Base-by-base conservation (phyloP, 1,140 invertebrate genomes). In the Ips typographus region DNA sequence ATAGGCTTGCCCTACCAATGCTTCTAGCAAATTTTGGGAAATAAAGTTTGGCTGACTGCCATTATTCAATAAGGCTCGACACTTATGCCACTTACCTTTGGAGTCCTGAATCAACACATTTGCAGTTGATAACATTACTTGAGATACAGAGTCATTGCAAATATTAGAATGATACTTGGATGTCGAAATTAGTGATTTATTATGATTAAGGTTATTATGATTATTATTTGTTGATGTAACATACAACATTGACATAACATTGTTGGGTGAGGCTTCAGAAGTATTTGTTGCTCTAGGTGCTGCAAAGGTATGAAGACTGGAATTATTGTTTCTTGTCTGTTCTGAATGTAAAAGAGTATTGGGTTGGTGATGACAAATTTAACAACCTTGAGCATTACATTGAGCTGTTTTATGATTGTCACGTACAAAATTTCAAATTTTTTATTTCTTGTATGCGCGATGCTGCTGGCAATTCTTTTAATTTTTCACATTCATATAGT, bases 51-150 rank as follows among this genome's bases (percentile, higher is more conserved):
- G 22, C 22, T 22, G 22, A 22, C 22, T 22, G 22, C 22, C 22
- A 22, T 0, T 22, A 22, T 22, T 60, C 40, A 60, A 58, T 37
- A 59, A 67, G 3, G 40, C 65, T n/a, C 2, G 7, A 49, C 4
- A 58, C 49, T 6, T 38, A 49, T 49, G 40, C 38, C 3, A 47
- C 8, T 6, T 67, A 37, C 65, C 65, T 7, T 42, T 44, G 38
- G 2, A 22, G 42, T 67, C 65, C 22, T 40, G 5, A n/a, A 67
- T 40, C 6, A 41, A 58, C 6, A 67, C 44, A 22, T 59, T 38
- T 39, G 65, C 65, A 3, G 65, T 67, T 38, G 55, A 58, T 59
- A 67, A 59, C 36, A 67, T 38, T n/a, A 59, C 40, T 3, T 47
- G 8, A 39, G 4, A 8, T 22, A 22, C 22, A 22, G 22, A 22